Base-by-base conservation (phyloP, 2,797 vertebrate genomes). In the Rallus crepitans region DNA sequence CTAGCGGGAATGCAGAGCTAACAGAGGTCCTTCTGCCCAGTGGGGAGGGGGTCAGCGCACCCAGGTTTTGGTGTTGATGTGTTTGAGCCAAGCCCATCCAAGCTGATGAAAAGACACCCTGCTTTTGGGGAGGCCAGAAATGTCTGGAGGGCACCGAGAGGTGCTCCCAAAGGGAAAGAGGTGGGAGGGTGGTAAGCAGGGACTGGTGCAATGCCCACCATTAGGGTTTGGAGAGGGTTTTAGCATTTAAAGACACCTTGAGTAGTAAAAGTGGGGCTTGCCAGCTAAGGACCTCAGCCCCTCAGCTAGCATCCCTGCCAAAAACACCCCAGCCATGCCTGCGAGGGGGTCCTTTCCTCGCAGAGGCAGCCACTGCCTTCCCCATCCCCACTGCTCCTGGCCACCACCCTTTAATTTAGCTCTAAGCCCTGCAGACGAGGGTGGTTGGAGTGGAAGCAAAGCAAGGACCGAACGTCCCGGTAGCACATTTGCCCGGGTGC, bases 271-370 rank as follows among this genome's bases (percentile, higher is more conserved):
- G 45, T 23, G 42, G 27, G 90, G 15, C 23, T 33, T 79, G 56
- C 28, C 71, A 66, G 47, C 42, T 48, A 37, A 80, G 75, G 55
- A 40, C 8, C n/a, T 55, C 61, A 56, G 61, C 10, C 23, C 8
- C 0, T 9, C 1, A 15, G 5, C 6, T 11, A 7, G 6, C 59
- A 31, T 25, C 52, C 27, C 50, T 72, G 66, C 78, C 2, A 0
- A 33, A 80, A 87, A 15, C n/a, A 30, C 28, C 55, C n/a, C 53
- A 57, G 31, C 28, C 4, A 0, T 30, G 21, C 37, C 57, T 33
- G 15, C 2, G 2, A 66, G 48, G 25, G 0, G 3, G 15, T 61
- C 50, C 70, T 76, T 65, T 61, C 33, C 45, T 40, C 2, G 0
- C 65, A 70, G 47, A 84, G 6, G 3, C 56, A 68, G 45, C 53